Evolutionary conservation across 2,113 vertebrate species (phyloP).

Genomic region (Mohoua ochrocephala): DNA sequence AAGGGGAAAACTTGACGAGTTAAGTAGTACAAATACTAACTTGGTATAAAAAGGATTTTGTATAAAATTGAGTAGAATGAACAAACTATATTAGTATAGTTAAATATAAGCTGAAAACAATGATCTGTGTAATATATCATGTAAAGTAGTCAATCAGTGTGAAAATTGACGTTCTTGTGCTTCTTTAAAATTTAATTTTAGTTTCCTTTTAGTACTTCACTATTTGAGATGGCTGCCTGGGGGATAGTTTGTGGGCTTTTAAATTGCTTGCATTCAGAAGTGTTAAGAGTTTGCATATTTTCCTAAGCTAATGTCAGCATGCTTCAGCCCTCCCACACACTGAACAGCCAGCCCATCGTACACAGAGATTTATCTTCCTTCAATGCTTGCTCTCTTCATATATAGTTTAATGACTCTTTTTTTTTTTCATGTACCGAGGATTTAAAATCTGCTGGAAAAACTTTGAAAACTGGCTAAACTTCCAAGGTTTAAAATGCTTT

Average conservation of each 20-base stretch:
- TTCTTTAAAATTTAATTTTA: not conserved
- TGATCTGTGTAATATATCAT: not conserved
- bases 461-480: not conserved
- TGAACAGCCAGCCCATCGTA: not conserved
- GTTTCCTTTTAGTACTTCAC: not conserved
- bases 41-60: not conserved
- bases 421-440: accelerated
- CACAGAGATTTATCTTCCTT: not conserved
- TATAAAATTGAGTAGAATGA: not conserved
- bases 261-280: conserved; percentile 6
- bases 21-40: not conserved
- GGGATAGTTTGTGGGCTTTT: conserved; percentile 6
- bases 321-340: conserved; percentile 19
- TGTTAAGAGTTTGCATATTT: conserved; percentile 37
- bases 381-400: not conserved
- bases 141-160: not conserved
- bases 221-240: not conserved
- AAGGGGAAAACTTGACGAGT: not conserved
- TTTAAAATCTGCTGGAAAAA: not conserved
- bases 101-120: not conserved
- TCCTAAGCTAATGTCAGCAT: conserved; percentile 15
- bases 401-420: not conserved
- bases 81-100: not conserved
- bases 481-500: not conserved
- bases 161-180: not conserved